Evolutionary conservation across 2,113 vertebrate genomes (phyloP).

Genomic region (Sigmodon hispidus): DNA sequence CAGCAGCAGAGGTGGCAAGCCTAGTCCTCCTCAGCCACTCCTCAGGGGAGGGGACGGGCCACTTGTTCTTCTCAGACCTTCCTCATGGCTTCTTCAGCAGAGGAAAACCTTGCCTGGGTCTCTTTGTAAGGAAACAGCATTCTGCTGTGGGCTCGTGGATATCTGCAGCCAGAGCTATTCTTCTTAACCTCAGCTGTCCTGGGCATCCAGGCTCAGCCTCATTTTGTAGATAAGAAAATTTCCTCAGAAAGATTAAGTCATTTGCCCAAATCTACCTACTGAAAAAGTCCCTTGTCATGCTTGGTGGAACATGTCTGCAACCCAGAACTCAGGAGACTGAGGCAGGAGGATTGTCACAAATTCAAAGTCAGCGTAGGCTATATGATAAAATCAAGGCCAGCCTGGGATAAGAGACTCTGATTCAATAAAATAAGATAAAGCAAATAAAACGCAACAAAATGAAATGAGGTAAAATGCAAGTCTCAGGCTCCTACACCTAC

Average conservation of each 20-base stretch:
- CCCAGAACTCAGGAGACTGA: not conserved
- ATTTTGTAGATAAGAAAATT: not conserved
- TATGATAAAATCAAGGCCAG: not conserved
- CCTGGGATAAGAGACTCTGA: not conserved
- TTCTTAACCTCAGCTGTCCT: not conserved
- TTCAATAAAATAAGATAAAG: not conserved
- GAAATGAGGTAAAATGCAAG: not conserved
- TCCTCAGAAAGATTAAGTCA: not conserved
- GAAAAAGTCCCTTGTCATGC: not conserved
- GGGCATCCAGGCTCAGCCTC: not conserved
- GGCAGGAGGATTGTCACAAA: not conserved
- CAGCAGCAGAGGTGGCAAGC: not conserved
- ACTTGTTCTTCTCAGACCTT: fast-evolving
- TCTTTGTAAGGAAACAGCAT: not conserved
- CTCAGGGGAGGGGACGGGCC: not conserved
- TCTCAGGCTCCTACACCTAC: not conserved
- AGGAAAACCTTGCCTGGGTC: not conserved
- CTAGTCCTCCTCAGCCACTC: fast-evolving
- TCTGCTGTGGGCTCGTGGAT: not conserved
- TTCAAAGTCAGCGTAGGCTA: not conserved
- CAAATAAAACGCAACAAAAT: not conserved
- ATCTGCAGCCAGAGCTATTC: too few relatives aligned
- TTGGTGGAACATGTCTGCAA: not conserved
- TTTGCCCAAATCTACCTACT: not conserved
- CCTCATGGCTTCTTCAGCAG: not conserved